Percentiles rank a stretch among this genome's conserved stretches.
Conservation (phyloP, 2,797 vertebrate genomes). For the Thalassophryne amazonica region DNA sequence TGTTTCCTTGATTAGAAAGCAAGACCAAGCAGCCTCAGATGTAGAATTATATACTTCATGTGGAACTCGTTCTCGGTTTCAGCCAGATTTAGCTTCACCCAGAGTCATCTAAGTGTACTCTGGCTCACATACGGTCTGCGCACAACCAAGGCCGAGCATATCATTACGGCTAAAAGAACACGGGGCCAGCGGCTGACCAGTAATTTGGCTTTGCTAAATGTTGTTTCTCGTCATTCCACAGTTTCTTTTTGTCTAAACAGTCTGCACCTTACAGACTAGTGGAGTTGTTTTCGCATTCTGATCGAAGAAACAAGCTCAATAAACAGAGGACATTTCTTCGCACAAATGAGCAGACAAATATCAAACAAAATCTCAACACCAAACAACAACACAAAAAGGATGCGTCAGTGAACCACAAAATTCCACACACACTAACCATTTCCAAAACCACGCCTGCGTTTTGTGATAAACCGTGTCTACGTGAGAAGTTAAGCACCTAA, state of each 20-base stretch:
- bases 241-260: slow-evolving; percentile 12
- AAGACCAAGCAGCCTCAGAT: slow-evolving; percentile 18
- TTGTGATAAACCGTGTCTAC: no score
- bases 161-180: slow-evolving; percentile 65
- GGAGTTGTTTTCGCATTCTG: not conserved
- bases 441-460: no score
- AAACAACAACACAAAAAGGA: no score
- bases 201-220: slow-evolving; percentile 50
- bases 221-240: slow-evolving; percentile 36
- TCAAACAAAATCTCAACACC: no score
- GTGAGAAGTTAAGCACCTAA: no score
- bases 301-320: not conserved
- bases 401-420: no score
- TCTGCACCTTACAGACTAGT: slow-evolving; percentile 13
- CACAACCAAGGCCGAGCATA: slow-evolving; percentile 34
- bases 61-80: slow-evolving; percentile 28
- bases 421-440: no score
- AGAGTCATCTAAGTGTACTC: slow-evolving; percentile 49
- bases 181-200: slow-evolving; percentile 53
- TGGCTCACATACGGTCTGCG: slow-evolving; percentile 39
- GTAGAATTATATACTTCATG: slow-evolving; percentile 49
- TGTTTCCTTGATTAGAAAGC: slow-evolving; percentile 42
- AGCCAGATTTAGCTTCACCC: slow-evolving; percentile 49
- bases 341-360: no score
- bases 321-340: not conserved